Evolutionary conservation across 2,113 vertebrate genomes (phyloP), one percentile per base, ranked within the genome.

Genomic region (Albula goreensis): DNA sequence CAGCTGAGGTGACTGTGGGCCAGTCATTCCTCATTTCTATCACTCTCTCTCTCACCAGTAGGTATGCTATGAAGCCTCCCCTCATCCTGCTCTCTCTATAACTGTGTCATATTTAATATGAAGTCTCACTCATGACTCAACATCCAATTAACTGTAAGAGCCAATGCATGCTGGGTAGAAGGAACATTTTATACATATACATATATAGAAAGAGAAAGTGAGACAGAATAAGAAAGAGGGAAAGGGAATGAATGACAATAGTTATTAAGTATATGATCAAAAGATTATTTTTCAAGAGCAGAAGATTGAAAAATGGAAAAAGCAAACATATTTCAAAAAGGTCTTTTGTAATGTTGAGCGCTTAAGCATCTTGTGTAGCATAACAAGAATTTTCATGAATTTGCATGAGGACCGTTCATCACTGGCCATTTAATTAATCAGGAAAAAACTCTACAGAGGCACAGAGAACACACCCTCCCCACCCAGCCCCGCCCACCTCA

Each of bases 51-150:
- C 77, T 17, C 56, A 11, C 83, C 31, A 41, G 31, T 41, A 41
- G 31, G 31, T 41, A 41, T 41, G 31, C 31, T 41, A 41, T 41
- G 31, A 41, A 41, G 31, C 25, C 91, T 82, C 78, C 88, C 86
- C 91, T 90, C 88, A 90, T 91, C 63, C 87, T 51, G 85, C 86
- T 91, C 92, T 88, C 85, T 81, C 86, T 74, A 89, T 88, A 90
- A 89, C 86, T 87, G 89, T 90, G 82, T 17, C 52, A 25, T 31
- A 9, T 8, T 22, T 66, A 66, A 5, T 66, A 19, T 19, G 60
- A 66, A 66, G 4, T 60, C 8, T 60, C 56, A 60, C 3, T 60
- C 56, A 11, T 60, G 8, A 60, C 56, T 15, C 56, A 12, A 12
- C 56, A 60, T 60, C 56, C 56, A 60, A 15, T 66, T 66, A 66